A percentile compares a stretch with the other conserved stretches of the same genome.
phyloP scores from a whole-genome alignment of 2,113 vertebrate species.

The Aspidoscelis tigris region DNA sequence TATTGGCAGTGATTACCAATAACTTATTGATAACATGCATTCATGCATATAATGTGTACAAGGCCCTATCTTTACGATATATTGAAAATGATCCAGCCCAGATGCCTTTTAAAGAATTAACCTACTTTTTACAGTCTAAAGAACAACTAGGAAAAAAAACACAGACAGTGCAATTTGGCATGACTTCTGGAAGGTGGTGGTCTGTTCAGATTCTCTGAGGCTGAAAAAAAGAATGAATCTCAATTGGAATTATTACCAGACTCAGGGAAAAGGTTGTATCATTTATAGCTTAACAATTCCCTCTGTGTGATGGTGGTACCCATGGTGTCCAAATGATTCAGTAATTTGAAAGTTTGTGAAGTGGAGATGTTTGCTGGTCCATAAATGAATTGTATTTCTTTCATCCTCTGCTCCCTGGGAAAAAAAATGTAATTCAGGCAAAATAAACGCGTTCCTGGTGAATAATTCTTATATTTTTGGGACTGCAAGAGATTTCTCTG shows the following conservation, averaged over 20 bases:
- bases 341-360: conserved; percentile 37
- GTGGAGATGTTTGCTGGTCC: conserved; percentile 21
- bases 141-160: neutral
- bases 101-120: conserved; percentile 6
- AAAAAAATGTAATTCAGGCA: conserved; percentile 24
- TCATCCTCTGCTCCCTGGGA: neutral
- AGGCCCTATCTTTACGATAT: neutral
- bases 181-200: neutral
- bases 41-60: neutral
- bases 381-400: conserved; percentile 17
- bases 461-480: conserved; percentile 28
- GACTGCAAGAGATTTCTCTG: conserved; percentile 2
- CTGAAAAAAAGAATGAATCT: conserved; percentile 29
- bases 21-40: neutral
- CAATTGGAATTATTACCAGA: conserved; percentile 34
- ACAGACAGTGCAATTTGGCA: neutral
- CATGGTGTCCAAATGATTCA: conserved; percentile 28
- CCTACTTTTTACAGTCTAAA: neutral
- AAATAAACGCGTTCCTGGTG: conserved; percentile 38
- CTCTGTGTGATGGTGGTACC: neutral
- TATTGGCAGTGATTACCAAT: neutral
- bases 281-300: conserved; percentile 30
- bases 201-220: conserved; percentile 28
- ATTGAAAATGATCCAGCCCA: conserved; percentile 11
- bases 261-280: conserved; percentile 21